Conservation (phyloP, 2,797 vertebrate species). For the Rallus crepitans region DNA sequence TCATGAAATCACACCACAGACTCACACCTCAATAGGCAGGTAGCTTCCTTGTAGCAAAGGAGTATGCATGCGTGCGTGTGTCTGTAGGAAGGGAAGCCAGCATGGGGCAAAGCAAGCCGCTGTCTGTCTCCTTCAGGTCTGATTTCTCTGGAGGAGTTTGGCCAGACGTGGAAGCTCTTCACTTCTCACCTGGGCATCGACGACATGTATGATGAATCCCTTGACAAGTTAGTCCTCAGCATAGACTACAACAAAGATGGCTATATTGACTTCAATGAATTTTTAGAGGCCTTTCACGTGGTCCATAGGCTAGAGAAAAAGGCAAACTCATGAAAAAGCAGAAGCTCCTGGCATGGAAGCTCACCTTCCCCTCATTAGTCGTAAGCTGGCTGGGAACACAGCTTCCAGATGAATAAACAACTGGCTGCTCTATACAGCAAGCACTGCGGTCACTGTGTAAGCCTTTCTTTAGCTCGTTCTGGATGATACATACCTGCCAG, state of each 20-base stretch:
- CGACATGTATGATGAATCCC: constrained; percentile 78
- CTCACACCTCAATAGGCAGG: accelerated
- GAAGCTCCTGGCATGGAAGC: neutral
- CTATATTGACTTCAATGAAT: constrained; percentile 96
- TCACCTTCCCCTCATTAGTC: neutral
- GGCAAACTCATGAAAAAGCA: constrained; percentile 57
- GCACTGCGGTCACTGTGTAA: neutral
- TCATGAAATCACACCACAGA: neutral
- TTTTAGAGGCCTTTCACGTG: constrained; percentile 93
- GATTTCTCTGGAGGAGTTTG: constrained; percentile 94
- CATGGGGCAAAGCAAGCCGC: neutral
- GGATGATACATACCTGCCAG: neutral
- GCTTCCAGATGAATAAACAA: neutral
- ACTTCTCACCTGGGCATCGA: constrained; percentile 86
- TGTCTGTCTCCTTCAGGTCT: constrained; percentile 82
- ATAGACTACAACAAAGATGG: constrained; percentile 98
- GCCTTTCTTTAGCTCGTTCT: neutral
- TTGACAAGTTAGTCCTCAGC: constrained; percentile 88
- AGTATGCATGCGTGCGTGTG: accelerated
- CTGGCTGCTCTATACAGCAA: neutral
- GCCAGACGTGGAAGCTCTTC: constrained; percentile 93
- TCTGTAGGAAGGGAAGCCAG: neutral
- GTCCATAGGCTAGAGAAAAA: constrained; percentile 90
- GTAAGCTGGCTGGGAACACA: neutral
- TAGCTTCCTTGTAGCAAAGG: neutral